Base-by-base conservation (phyloP, 2,888 invertebrate species). In the Orthonevra nobilis region DNA sequence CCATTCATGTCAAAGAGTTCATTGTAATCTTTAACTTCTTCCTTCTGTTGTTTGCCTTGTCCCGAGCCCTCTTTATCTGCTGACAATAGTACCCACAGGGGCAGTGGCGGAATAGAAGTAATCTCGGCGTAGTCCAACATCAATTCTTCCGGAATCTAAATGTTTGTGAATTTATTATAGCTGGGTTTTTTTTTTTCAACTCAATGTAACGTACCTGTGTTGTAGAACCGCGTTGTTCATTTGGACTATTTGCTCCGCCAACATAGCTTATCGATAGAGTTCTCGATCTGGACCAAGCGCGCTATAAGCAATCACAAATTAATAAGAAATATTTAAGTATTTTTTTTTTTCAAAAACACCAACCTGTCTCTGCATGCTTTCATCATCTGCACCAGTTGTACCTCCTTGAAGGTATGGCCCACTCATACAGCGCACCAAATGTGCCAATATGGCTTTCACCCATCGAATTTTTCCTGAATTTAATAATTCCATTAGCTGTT, bases 401-500 rank as follows among this genome's bases (percentile, higher is more conserved):
- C 72, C 90, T 74, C 88, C 90, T 42, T 91, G 90, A 17, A 89
- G 89, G 85, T 90, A 92, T 0, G 91, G 90, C 7, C 92, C 92
- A 52, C 92, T 92, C 83, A 93, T 93, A 86, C 93, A 93, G 83
- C 97, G 93, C 23, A 99, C 97, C 60, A 99, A 91, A 91, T 99
- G 99, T 0, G 97, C 95, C 38, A 99, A 91, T 81, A 99, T 99
- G 0, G 99, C 99, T 87, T 99, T 98, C 0, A 99, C 99, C 93
- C 99, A 96, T 85, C 97, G 92, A 83, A 97, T 98, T 90, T 98
- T 98, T 2, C 99, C 99, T 58, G 98, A 98, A 90, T 99, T 99
- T 20, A 99, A 91, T 32, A 99, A 90, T 86, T 99, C 99, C 96
- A 99, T 98, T 28, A 99, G 90, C 85, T 99, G 99, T 85, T 98